Evolutionary conservation across 2,113 vertebrate species (phyloP), one percentile per base, ranked within the genome.

Genomic region (Cervus canadensis): DNA sequence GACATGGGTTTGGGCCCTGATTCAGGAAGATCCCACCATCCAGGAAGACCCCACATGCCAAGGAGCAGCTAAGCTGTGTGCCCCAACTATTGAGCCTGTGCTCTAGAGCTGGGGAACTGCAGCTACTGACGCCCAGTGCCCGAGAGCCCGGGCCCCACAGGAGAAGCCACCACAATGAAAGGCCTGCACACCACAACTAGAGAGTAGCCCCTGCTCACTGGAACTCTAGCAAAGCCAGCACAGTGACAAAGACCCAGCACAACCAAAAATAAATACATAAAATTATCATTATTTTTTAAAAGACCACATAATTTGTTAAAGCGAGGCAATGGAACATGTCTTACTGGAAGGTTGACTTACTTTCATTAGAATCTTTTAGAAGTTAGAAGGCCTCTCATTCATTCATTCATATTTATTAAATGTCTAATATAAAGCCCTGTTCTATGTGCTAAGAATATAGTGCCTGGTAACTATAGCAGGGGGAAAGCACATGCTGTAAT

Each of bases 251-350:
- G 71, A 43, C 40, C 71, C 40, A 26, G 40, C 71, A 43, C 40
- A 76, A 7, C 6, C 23, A 76, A 43, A 43, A 43, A 76, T 14
- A 36, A 40, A 71, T 6, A 40, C 23, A 25, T 25, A 43, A 76
- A 74, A 12, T 40, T 3, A 40, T 40, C 12, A 23, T 36, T 36
- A 9, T 14, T 26, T 43, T 43, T 76, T 2, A 15, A 67, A 88
- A 87, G 94, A 89, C 90, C n/a, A 90, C 30, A 48, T 76, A 57
- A 85, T 54, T 93, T 91, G 45, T 91, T 92, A 91, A 97, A 95
- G 52, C 52, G 92, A 91, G 25, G 11, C 14, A 64, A 81, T 50
- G 4, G 9, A 93, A 89, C 6, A 23, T 33, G 1, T 64, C 54
- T 92, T 95, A 67, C 40, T 59, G 40, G 92, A 45, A 92, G 6